These are phyloP conservation scores for Hippopotamyrus pictus DNA, from an alignment of 2,797 vertebrate species.

Conservation along the genomic window DNA sequence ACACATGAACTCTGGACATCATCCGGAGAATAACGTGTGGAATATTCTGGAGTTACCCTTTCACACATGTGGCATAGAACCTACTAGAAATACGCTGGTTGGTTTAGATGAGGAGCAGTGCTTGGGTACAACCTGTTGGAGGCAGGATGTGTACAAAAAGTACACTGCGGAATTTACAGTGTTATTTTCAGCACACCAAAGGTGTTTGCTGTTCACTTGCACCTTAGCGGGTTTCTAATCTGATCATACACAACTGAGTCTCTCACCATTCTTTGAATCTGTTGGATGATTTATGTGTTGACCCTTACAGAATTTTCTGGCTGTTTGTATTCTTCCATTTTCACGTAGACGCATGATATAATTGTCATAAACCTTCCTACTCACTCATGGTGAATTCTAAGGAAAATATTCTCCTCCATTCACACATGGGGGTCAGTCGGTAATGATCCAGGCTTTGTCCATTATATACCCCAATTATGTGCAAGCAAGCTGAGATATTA, in stretches of 20 bases:
- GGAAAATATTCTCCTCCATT: background rate
- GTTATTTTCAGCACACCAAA: background rate
- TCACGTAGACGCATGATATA: background rate
- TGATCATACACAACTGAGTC: background rate
- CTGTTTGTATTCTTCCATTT: background rate
- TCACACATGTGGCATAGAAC: background rate
- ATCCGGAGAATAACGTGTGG: background rate
- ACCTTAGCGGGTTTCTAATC: background rate
- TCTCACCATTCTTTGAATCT: background rate
- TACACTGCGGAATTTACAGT: background rate
- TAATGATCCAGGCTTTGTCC: background rate
- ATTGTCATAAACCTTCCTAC: background rate
- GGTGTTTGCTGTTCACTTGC: background rate
- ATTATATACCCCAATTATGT: background rate
- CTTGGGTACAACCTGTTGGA: background rate
- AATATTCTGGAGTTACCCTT: background rate
- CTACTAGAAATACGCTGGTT: background rate
- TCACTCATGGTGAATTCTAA: background rate
- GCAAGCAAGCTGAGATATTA: background rate
- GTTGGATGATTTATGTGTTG: background rate
- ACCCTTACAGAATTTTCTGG: background rate
- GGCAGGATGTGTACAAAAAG: background rate
- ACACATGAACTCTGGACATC: background rate
- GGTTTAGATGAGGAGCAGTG: background rate
- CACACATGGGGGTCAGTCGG: background rate